Conservation (phyloP, 2,113 vertebrate species). For the Salvelinus alpinus region DNA sequence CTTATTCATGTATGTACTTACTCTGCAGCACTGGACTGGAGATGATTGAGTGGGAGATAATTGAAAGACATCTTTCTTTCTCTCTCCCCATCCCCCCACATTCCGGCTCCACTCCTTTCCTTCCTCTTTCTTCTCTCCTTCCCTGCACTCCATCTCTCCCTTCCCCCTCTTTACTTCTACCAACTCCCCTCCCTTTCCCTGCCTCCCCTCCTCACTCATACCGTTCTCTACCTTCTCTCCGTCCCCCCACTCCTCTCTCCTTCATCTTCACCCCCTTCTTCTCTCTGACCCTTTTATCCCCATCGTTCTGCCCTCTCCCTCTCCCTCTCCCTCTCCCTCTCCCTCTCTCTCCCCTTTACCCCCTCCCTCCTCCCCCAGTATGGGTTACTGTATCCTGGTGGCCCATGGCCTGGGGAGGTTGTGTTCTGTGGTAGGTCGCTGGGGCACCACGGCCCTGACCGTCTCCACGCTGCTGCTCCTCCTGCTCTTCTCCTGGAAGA, state of each 20-base stretch:
- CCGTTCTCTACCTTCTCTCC: background rate
- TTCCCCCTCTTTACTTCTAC: background rate
- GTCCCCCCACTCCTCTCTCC: background rate
- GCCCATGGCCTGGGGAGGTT: conserved; percentile 86
- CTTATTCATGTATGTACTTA: too few species aligned
- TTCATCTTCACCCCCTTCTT: background rate
- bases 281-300: background rate
- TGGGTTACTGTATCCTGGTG: conserved; percentile 96
- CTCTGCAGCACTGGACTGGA: too few species aligned
- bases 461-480: conserved; percentile 82
- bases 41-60: too few species aligned
- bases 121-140: background rate
- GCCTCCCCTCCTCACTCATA: background rate
- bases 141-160: background rate
- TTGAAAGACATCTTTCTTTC: background rate
- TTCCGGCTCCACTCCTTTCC: too few species aligned
- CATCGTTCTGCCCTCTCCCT: too few species aligned
- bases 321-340: background rate
- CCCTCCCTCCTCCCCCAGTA: conserved; percentile 68
- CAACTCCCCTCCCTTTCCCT: background rate
- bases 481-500: conserved; percentile 93
- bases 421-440: conserved; percentile 76
- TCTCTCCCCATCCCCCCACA: background rate
- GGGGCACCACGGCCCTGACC: conserved; percentile 75
- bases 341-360: background rate